Conservation (phyloP, 64 coral and sea anemone species). For the Stylophora pistillata region DNA sequence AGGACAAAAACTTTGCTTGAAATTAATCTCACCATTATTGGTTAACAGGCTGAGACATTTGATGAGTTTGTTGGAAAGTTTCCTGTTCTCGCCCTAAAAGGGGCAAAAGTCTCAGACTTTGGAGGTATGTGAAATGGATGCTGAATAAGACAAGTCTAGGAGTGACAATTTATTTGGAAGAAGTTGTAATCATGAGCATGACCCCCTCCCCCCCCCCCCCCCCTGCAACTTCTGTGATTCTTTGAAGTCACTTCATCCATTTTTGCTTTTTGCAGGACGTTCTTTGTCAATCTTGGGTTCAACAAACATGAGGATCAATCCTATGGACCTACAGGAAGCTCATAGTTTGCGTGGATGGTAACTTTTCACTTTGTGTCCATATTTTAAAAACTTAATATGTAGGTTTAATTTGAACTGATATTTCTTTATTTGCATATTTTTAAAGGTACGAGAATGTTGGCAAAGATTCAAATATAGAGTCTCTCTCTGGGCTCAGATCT, state of each 20-base stretch:
- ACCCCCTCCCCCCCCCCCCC: no score
- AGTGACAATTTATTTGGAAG: no score
- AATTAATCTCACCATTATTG: neutral
- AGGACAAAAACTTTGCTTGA: neutral
- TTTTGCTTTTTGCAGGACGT: conserved; percentile 62
- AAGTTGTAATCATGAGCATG: no score
- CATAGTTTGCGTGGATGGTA: conserved; percentile 92
- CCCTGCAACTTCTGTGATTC: neutral
- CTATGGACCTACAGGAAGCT: conserved; percentile 74
- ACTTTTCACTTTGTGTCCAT: neutral
- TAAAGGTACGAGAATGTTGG: conserved; percentile 83
- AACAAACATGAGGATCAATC: conserved; percentile 77
- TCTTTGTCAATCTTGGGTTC: conserved; percentile 78
- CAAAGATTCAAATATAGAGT: conserved; percentile 61
- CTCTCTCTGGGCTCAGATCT: conserved; percentile 74
- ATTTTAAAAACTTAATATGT: neutral
- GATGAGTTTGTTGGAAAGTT: conserved; percentile 80
- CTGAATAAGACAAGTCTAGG: neutral
- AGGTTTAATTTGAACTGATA: neutral
- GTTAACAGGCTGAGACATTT: conserved; percentile 86
- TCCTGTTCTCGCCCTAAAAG: conserved; percentile 86
- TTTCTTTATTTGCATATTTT: neutral
- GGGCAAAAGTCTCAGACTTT: conserved; percentile 96
- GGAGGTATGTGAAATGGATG: conserved; percentile 65
- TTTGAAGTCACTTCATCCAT: neutral